Evolutionary conservation across 2,113 vertebrate species (phyloP).

Genomic region (Engystomops pustulosus): DNA sequence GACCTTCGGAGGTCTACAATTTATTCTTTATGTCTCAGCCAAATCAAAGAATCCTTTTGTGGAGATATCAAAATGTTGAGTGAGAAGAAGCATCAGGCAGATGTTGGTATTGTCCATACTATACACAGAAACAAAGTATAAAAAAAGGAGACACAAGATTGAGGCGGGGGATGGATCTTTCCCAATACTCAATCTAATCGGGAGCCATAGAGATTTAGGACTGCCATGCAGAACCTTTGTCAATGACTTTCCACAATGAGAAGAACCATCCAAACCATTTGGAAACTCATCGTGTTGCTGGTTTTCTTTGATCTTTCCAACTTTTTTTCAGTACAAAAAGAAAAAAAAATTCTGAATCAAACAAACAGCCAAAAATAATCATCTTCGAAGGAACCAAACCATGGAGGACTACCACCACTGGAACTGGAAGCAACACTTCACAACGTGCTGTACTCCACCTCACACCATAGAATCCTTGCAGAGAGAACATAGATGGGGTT

Average conservation of each 20-base stretch:
- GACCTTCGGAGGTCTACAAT: too few species aligned
- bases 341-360: constrained; percentile 2
- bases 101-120: constrained; percentile 10
- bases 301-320: not conserved
- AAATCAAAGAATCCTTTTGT: too few species aligned
- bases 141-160: constrained; percentile 17
- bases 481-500: constrained; percentile 43
- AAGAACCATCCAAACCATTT: not conserved
- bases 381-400: constrained; percentile 41
- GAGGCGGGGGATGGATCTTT: not conserved
- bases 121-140: constrained; percentile 31
- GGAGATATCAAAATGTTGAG: not conserved
- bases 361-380: constrained; percentile 29
- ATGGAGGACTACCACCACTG: constrained; percentile 48
- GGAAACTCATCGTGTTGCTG: not conserved
- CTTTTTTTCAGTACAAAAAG: not conserved
- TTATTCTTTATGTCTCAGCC: too few species aligned
- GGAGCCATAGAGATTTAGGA: not conserved
- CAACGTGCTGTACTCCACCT: constrained; percentile 41
- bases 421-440: constrained; percentile 19
- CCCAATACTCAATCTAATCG: constrained; percentile 5
- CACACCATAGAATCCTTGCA: constrained; percentile 39
- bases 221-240: constrained; percentile 2
- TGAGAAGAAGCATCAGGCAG: constrained; percentile 4
- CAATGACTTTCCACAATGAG: not conserved